Evolutionary conservation across 2,888 invertebrate genomes (phyloP).

Genomic region (Pyrrhia umbra): DNA sequence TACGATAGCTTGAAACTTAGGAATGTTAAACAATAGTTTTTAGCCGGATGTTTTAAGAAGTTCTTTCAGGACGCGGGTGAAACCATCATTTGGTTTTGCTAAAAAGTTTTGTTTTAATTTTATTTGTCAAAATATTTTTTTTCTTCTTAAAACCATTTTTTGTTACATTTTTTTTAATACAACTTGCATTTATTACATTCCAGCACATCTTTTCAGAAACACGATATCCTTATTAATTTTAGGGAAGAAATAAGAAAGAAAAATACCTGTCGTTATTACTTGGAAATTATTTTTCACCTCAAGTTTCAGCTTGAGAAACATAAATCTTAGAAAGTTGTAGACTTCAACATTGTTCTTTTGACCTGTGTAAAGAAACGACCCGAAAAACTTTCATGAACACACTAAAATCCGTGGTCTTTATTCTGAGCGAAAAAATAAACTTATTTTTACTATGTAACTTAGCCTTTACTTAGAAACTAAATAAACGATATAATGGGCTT

Average conservation of each 20-base stretch:
- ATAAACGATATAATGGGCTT: not conserved
- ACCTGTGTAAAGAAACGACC: constrained; percentile 48
- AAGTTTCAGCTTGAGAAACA: constrained; percentile 18
- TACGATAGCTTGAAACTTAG: no score
- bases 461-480: constrained; percentile 3
- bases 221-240: not conserved
- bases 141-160: no score
- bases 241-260: not conserved
- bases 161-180: no score
- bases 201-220: not conserved
- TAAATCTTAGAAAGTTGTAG: constrained; percentile 49
- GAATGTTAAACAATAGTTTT: no score
- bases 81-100: no score
- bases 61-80: no score
- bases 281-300: constrained; percentile 32
- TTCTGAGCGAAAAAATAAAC: constrained; percentile 9
- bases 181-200: no score
- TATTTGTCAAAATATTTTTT: no score
- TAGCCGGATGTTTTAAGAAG: no score
- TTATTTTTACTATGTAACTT: constrained; percentile 22
- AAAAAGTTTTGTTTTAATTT: not conserved
- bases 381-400: constrained; percentile 45
- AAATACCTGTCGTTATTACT: not conserved
- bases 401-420: constrained; percentile 38
- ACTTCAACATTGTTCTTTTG: constrained; percentile 45